phyloP scores from a whole-genome alignment of 1,140 invertebrate genomes.

The Papilio polytes region DNA sequence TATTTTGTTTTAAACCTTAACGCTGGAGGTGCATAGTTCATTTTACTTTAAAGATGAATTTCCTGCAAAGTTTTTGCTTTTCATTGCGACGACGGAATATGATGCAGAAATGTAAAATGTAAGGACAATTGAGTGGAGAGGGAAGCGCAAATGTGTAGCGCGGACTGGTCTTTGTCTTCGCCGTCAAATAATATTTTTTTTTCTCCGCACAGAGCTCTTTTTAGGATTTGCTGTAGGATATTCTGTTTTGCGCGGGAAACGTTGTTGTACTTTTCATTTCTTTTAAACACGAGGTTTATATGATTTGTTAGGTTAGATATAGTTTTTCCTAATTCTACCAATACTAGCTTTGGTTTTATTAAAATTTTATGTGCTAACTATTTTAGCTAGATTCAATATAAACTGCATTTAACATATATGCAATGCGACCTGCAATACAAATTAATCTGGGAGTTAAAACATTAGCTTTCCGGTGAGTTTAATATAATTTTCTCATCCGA shows the following conservation, averaged over 20 bases:
- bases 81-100: slow-evolving; percentile 79
- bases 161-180: slow-evolving; percentile 62
- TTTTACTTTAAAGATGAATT: slow-evolving; percentile 35
- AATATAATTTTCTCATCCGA: slow-evolving; percentile 36
- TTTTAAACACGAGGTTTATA: slow-evolving; percentile 11
- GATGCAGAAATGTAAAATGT: slow-evolving; percentile 81
- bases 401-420: neutral
- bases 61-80: slow-evolving; percentile 80
- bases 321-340: neutral
- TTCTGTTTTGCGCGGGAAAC: slow-evolving; percentile 30
- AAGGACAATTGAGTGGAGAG: slow-evolving; percentile 78
- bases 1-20: slow-evolving; percentile 47
- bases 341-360: neutral
- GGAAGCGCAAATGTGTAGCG: slow-evolving; percentile 69
- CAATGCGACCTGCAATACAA: slow-evolving; percentile 10
- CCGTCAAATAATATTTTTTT: slow-evolving; percentile 59
- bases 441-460: slow-evolving; percentile 11
- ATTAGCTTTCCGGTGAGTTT: slow-evolving; percentile 14
- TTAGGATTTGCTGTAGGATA: slow-evolving; percentile 45
- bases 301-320: neutral
- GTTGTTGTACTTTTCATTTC: slow-evolving; percentile 14
- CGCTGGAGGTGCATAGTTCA: slow-evolving; percentile 31
- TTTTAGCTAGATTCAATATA: too few relatives aligned
- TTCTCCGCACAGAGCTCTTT: slow-evolving; percentile 50
- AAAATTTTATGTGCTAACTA: too few relatives aligned